Evolutionary conservation across 1,140 invertebrate genomes (phyloP).

Genomic region (Pogonognathellus flavescens): DNA sequence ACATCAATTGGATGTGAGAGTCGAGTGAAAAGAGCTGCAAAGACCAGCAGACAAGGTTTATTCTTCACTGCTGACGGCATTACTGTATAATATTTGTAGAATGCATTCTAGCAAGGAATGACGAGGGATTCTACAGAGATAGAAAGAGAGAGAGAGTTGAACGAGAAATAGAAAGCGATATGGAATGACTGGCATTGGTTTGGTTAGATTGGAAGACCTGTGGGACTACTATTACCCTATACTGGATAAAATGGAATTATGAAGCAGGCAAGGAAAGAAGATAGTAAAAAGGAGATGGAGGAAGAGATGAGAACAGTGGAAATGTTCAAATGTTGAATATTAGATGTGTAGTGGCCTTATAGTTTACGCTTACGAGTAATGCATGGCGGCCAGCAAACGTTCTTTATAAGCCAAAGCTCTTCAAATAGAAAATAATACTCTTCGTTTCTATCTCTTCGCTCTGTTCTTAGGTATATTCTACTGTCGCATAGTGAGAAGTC

Average conservation of each 20-base stretch:
- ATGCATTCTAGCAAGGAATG: neutral
- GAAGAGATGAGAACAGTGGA: conserved; percentile 50
- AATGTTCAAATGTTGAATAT: conserved; percentile 33
- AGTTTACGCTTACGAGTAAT: neutral
- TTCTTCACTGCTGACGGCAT: neutral
- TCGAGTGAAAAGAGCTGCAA: conserved; percentile 47
- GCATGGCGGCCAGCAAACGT: conserved; percentile 21
- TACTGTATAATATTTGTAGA: too few species aligned
- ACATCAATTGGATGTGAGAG: conserved; percentile 56
- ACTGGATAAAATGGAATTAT: conserved; percentile 27
- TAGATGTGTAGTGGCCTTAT: conserved; percentile 4
- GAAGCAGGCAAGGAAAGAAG: conserved; percentile 15
- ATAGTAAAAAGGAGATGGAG: conserved; percentile 19
- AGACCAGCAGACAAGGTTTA: neutral
- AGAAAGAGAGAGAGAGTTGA: conserved; percentile 18
- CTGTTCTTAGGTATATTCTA: neutral
- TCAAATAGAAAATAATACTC: neutral
- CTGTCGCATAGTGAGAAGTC: neutral
- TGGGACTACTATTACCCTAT: conserved; percentile 20
- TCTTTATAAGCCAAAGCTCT: neutral
- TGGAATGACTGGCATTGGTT: conserved; percentile 32
- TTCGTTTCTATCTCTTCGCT: conserved; percentile 4
- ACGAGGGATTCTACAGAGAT: neutral
- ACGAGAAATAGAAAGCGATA: conserved; percentile 12
- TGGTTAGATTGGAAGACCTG: conserved; percentile 46